Conservation (phyloP, 2,797 vertebrate genomes). For the Trematomus bernacchii region DNA sequence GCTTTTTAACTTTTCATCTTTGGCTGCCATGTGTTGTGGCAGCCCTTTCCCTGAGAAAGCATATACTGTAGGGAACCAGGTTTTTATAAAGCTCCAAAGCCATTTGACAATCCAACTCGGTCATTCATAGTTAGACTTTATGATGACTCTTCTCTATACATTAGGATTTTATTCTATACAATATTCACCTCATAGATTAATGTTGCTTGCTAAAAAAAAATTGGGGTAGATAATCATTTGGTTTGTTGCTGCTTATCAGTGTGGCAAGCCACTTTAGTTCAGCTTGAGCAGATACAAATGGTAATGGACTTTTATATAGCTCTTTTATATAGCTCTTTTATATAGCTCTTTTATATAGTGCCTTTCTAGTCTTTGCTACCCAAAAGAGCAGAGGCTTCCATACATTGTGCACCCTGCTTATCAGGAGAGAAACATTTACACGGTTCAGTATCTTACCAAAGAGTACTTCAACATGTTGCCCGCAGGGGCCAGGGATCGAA, state of each 20-base stretch:
- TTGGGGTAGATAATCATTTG: not conserved
- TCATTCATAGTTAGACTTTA: not conserved
- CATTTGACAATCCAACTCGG: not conserved
- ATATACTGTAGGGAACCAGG: not conserved
- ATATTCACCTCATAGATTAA: not conserved
- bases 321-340: too few relatives aligned
- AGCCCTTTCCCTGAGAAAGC: not conserved
- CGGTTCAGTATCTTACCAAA: too few relatives aligned
- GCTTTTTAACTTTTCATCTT: not conserved
- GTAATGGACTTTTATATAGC: too few relatives aligned
- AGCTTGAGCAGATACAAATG: not conserved
- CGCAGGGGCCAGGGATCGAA: too few relatives aligned
- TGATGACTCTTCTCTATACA: too few relatives aligned
- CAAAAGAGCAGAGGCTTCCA: too few relatives aligned
- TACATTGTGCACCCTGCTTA: too few relatives aligned
- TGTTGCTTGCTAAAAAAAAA: not conserved
- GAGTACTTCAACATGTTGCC: too few relatives aligned
- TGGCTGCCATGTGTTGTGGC: not conserved
- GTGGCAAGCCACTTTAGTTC: not conserved
- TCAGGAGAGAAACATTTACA: too few relatives aligned
- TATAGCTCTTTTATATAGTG: too few relatives aligned
- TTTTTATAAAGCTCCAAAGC: not conserved
- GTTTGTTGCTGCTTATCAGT: not conserved
- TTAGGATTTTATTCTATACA: too few relatives aligned
- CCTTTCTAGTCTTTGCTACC: too few relatives aligned